Percentiles rank a stretch among this genome's conserved stretches.
Evolutionary conservation across 2,113 vertebrate genomes (phyloP).

Genomic region (Labeo catla): DNA sequence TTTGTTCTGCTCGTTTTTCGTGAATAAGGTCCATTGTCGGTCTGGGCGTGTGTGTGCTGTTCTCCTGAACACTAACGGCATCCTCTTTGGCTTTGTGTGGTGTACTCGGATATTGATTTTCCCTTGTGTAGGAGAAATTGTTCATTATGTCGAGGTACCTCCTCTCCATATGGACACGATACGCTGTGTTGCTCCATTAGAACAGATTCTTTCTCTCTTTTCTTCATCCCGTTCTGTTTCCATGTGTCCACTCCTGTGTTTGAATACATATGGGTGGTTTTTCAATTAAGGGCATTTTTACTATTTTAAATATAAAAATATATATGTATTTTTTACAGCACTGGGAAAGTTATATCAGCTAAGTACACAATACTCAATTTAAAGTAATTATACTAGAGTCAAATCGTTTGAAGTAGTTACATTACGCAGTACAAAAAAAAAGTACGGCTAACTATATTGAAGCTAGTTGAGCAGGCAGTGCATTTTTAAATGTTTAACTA

Average conservation of each 20-base stretch:
- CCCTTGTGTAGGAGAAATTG: conserved; percentile 24
- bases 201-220: not conserved
- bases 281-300: conserved; percentile 1
- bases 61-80: conserved; percentile 19
- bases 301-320: not conserved
- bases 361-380: not conserved
- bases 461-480: too few relatives aligned
- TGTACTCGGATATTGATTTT: conserved; percentile 37
- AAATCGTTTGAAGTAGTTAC: not conserved
- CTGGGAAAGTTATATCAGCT: not conserved
- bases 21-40: not conserved
- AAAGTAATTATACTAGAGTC: not conserved
- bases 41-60: conserved; percentile 5
- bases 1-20: conserved; percentile 3
- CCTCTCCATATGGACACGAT: conserved; percentile 19
- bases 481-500: not conserved
- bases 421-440: not conserved
- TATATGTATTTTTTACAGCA: not conserved
- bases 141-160: conserved; percentile 29
- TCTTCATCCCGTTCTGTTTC: not conserved
- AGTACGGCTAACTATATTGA: not conserved
- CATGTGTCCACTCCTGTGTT: not conserved
- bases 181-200: conserved; percentile 27
- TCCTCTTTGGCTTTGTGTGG: conserved; percentile 32
- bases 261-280: conserved; percentile 28